Percentiles rank a stretch among this genome's conserved stretches.
Conservation (phyloP, 2,113 vertebrate species). For the Puma concolor region DNA sequence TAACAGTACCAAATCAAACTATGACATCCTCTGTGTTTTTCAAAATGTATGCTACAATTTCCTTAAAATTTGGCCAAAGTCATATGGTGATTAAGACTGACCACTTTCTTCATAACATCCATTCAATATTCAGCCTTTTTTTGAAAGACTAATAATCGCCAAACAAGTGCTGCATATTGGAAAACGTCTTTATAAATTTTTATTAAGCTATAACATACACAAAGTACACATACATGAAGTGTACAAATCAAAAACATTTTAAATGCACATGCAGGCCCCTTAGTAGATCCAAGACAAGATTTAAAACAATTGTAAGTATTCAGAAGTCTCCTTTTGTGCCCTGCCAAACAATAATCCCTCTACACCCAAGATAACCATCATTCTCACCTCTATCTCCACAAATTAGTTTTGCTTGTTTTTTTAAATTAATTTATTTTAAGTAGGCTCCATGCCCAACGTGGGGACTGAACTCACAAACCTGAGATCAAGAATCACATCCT, state of each 20-base stretch:
- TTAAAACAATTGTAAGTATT: not conserved
- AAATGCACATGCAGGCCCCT: not conserved
- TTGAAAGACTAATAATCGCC: not conserved
- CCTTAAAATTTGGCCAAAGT: constrained; percentile 33
- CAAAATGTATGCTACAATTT: not conserved
- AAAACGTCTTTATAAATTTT: not conserved
- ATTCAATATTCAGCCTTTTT: not conserved
- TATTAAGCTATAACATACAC: not conserved
- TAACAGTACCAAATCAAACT: constrained; percentile 30
- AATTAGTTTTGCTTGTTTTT: not conserved
- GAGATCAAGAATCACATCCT: no score
- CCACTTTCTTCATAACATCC: not conserved
- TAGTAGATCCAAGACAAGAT: not conserved
- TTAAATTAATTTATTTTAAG: no score
- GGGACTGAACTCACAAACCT: no score
- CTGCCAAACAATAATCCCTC: not conserved
- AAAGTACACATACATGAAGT: not conserved
- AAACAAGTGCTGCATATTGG: constrained; percentile 14
- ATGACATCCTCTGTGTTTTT: not conserved
- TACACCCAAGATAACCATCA: not conserved
- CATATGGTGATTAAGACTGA: constrained; percentile 8
- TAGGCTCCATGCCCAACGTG: no score
- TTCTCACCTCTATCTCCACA: not conserved
- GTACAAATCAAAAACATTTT: constrained; percentile 4
- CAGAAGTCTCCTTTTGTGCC: not conserved